A percentile compares a stretch with the other conserved stretches of the same genome.
Conservation (phyloP, 2,888 invertebrate genomes). For the Drosophila helvetica region DNA sequence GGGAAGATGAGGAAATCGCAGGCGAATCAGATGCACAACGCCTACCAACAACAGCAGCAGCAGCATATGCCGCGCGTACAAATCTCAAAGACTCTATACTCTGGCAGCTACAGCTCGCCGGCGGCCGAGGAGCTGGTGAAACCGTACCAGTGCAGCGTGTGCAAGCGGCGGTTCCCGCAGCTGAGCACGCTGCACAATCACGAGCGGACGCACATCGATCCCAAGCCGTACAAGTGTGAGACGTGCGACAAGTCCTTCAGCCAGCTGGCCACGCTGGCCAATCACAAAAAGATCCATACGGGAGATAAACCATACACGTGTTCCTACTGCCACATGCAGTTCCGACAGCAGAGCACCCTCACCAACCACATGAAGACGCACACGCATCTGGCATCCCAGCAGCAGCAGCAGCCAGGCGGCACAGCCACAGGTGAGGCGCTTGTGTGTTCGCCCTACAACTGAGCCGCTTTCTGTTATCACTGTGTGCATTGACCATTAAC, state of each 20-base stretch:
- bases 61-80: slow-evolving; percentile 72
- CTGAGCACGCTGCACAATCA: slow-evolving; percentile 81
- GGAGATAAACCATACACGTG: slow-evolving; percentile 82
- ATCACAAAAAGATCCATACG: slow-evolving; percentile 81
- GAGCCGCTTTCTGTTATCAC: slow-evolving; percentile 80
- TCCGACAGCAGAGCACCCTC: slow-evolving; percentile 82
- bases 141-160: slow-evolving; percentile 81
- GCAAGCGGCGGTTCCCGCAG: slow-evolving; percentile 81
- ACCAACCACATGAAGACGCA: slow-evolving; percentile 83
- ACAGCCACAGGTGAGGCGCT: slow-evolving; percentile 77
- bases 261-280: slow-evolving; percentile 81
- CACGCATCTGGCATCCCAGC: slow-evolving; percentile 55
- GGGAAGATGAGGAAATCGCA: slow-evolving; percentile 67
- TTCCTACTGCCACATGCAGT: slow-evolving; percentile 82
- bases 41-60: slow-evolving; percentile 72
- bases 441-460: slow-evolving; percentile 82
- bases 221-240: slow-evolving; percentile 82
- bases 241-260: slow-evolving; percentile 82
- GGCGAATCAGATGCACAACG: slow-evolving; percentile 72
- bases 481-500: slow-evolving; percentile 78
- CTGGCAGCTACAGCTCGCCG: slow-evolving; percentile 81
- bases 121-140: slow-evolving; percentile 82
- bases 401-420: slow-evolving; percentile 29
- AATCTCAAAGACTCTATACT: slow-evolving; percentile 81
- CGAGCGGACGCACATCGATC: slow-evolving; percentile 82